Evolutionary conservation across 1,140 invertebrate species (phyloP), one percentile per base, ranked within the genome.

Genomic region (Paralvinella palmiformis): DNA sequence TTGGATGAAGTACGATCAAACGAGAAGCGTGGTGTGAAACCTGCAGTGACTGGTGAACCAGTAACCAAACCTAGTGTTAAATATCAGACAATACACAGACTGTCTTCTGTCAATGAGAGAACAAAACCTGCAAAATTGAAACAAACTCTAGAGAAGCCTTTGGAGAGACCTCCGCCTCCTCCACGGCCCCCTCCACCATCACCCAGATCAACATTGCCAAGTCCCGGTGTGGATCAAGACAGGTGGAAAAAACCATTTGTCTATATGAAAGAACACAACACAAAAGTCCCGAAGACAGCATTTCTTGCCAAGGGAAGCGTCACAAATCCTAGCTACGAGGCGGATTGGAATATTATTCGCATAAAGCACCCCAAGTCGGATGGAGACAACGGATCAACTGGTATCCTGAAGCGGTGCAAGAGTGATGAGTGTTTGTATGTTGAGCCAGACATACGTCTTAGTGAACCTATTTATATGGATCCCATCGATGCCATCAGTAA

Each of bases 151-250:
- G n/a, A n/a, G n/a, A n/a, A n/a, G n/a, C 55, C 55, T 22, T 7
- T 27, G 37, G 24, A 20, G 2, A 60, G 32, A 45, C 61, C 69
- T 69, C 15, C 68, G 48, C 20, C 68, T 50, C n/a, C 57, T 15
- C 36, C 68, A 57, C 33, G 64, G 17, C 32, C 29, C n/a, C 33
- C 58, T 33, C 35, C 24, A 37, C 35, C 50, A 53, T 53, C 50
- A 10, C 10, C 50, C 13, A 41, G 37, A 41, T 41, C 37, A n/a
- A 41, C 37, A 10, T 10, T n/a, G 37, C n/a, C 10, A 41, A 41
- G 37, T 10, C 50, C 10, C 50, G 37, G n/a, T 7, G 27, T 10
- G 50, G 24, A 53, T 10, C 7, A 53, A 53, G 15, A 10, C 50
- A 53, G 50, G 10, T 20, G 27, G 50, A 22, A 53, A 10, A 53